A percentile compares a stretch with the other conserved stretches of the same genome.
Evolutionary conservation across 1,140 invertebrate genomes (phyloP).

Genomic region (Aculops lycopersici): DNA sequence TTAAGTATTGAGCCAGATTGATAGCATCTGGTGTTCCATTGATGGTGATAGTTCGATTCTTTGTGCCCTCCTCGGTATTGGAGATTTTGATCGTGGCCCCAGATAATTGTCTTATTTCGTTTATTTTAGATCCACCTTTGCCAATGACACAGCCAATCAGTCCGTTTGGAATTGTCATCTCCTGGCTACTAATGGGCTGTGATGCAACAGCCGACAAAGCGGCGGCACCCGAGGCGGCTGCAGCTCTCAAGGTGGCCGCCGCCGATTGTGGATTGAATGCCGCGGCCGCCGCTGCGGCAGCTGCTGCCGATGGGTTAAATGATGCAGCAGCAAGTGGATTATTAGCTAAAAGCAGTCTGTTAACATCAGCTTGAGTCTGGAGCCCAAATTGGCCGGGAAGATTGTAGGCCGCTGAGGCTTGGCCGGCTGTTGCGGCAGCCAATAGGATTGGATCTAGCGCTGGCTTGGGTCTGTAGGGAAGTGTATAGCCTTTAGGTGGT

Average conservation of each 20-base stretch:
- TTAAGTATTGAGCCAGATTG: conserved; percentile 81
- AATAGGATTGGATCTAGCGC: conserved; percentile 36
- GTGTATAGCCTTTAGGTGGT: conserved; percentile 90
- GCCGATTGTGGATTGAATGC: too few species aligned
- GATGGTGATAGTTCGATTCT: conserved; percentile 82
- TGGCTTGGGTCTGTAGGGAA: conserved; percentile 92
- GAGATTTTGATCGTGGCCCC: conserved; percentile 93
- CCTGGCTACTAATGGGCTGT: conserved; percentile 46
- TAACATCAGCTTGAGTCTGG: conserved; percentile 69
- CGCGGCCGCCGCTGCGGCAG: conserved; percentile 9
- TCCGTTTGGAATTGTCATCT: conserved; percentile 95
- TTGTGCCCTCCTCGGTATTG: conserved; percentile 76
- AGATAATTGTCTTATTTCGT: conserved; percentile 91
- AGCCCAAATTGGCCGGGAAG: conserved; percentile 31
- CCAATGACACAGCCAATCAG: conserved; percentile 95
- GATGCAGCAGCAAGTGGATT: conserved; percentile 1
- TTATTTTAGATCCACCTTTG: conserved; percentile 94
- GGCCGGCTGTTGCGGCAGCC: conserved; percentile 46
- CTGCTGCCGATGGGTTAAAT: conserved; percentile 8
- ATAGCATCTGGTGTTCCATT: conserved; percentile 83
- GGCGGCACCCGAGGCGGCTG: too few species aligned
- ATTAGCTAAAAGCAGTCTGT: conserved; percentile 17
- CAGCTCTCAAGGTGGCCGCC: too few species aligned
- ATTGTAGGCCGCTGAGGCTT: conserved; percentile 67
- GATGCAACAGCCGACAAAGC: conserved; percentile 7